These are phyloP conservation scores for Pocillopora damicornis DNA, from an alignment of 64 coral and sea anemone species.

Conservation along the genomic window DNA sequence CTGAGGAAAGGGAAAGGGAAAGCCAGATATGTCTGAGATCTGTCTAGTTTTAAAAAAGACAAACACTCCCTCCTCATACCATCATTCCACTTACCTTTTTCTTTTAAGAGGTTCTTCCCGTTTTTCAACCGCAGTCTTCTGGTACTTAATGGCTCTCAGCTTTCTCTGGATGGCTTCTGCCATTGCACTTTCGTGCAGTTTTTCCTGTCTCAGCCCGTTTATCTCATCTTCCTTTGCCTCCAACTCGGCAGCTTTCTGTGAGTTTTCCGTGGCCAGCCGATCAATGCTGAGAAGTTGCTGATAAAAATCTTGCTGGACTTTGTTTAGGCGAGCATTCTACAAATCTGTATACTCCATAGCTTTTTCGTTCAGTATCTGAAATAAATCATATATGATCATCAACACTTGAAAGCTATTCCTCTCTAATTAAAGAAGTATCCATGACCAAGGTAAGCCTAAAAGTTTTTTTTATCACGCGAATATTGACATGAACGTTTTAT, in stretches of 20 bases:
- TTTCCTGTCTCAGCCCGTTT: slow-evolving; percentile 86
- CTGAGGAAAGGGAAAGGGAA: no score
- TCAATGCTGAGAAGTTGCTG: slow-evolving; percentile 91
- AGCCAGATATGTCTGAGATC: no score
- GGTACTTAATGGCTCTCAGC: slow-evolving; percentile 82
- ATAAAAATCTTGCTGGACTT: slow-evolving; percentile 97
- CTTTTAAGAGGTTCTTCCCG: slow-evolving; percentile 92
- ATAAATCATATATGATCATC: neutral
- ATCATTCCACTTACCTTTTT: slow-evolving; percentile 73
- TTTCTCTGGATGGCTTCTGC: slow-evolving; percentile 89
- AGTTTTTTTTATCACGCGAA: slow-evolving; percentile 50
- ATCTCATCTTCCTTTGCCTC: slow-evolving; percentile 98
- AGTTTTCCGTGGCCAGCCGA: slow-evolving; percentile 87
- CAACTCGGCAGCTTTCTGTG: slow-evolving; percentile 86
- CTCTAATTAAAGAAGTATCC: neutral
- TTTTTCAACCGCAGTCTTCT: slow-evolving; percentile 88
- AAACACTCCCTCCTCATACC: no score
- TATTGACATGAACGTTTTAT: slow-evolving; percentile 44
- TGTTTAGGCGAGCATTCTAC: slow-evolving; percentile 83
- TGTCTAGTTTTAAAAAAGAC: no score
- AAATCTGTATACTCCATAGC: slow-evolving; percentile 97
- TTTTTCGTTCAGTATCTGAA: slow-evolving; percentile 92
- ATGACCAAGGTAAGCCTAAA: no score
- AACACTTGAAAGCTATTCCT: neutral
- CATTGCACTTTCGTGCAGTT: slow-evolving; percentile 84